A percentile compares a stretch with the other conserved stretches of the same genome.
These are phyloP conservation scores for Peromyscus leucopus DNA, from an alignment of 2,113 vertebrate species.

Conservation along the genomic window DNA sequence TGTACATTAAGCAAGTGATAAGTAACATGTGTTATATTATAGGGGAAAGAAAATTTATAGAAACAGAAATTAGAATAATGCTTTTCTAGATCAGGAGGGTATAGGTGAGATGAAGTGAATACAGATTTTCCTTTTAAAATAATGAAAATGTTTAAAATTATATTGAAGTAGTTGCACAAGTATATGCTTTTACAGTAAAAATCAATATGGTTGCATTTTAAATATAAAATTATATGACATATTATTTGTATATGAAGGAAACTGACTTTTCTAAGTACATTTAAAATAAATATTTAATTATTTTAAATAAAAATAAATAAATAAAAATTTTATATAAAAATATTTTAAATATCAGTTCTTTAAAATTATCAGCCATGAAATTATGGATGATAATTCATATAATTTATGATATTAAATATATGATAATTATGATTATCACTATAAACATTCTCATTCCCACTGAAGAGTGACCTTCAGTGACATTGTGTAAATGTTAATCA, in stretches of 20 bases:
- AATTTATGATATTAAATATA: too few relatives aligned
- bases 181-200: neutral
- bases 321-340: too few relatives aligned
- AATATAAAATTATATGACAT: neutral
- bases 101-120: neutral
- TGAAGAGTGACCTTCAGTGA: neutral
- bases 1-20: neutral
- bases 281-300: neutral
- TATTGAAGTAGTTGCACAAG: neutral
- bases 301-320: too few relatives aligned
- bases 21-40: neutral
- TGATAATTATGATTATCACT: conserved; percentile 11
- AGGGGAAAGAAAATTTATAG: neutral
- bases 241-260: neutral
- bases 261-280: neutral
- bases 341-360: neutral
- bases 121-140: neutral
- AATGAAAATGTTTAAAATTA: conserved; percentile 17
- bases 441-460: neutral
- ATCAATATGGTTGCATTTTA: neutral
- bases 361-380: neutral
- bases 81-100: neutral
- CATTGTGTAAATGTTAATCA: neutral
- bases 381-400: neutral
- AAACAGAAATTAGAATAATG: neutral